phyloP scores from a whole-genome alignment of 2,113 vertebrate species.

The Ammodramus savannarum region DNA sequence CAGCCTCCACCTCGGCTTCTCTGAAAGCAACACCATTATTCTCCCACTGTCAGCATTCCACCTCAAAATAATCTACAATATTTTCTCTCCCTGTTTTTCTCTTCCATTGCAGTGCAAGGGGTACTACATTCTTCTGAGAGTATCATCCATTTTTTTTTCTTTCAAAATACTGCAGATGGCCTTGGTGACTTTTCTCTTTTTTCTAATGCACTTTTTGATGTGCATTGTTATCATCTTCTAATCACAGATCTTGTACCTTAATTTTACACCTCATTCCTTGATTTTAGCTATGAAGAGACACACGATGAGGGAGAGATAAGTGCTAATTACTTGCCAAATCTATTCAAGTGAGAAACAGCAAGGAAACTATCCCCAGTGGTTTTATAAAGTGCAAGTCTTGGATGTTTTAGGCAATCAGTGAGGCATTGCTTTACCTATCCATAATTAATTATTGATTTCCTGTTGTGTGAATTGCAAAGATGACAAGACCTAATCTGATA shows the following conservation, averaged over 20 bases:
- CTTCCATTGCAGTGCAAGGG: neutral
- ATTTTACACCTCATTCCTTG: neutral
- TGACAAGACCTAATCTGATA: slow-evolving; percentile 40
- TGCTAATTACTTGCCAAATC: neutral
- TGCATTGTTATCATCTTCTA: neutral
- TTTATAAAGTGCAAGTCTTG: neutral
- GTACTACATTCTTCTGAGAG: neutral
- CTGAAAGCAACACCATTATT: slow-evolving; percentile 18
- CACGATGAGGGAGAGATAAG: neutral
- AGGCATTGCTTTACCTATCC: slow-evolving; percentile 45
- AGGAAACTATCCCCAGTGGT: neutral
- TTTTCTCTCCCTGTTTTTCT: neutral
- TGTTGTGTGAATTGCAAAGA: slow-evolving; percentile 21
- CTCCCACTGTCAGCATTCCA: neutral
- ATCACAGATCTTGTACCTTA: neutral
- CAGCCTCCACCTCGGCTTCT: neutral
- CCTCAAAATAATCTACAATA: neutral
- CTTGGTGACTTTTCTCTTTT: neutral
- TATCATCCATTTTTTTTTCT: neutral
- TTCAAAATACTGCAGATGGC: neutral
- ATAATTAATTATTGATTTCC: slow-evolving; percentile 74
- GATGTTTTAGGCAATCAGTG: neutral
- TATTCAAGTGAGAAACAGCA: neutral
- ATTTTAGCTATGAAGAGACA: neutral
- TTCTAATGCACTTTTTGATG: neutral